Evolutionary conservation across 2,888 invertebrate species (phyloP), one percentile per base, ranked within the genome.

Genomic region (Drosophila mettleri): DNA sequence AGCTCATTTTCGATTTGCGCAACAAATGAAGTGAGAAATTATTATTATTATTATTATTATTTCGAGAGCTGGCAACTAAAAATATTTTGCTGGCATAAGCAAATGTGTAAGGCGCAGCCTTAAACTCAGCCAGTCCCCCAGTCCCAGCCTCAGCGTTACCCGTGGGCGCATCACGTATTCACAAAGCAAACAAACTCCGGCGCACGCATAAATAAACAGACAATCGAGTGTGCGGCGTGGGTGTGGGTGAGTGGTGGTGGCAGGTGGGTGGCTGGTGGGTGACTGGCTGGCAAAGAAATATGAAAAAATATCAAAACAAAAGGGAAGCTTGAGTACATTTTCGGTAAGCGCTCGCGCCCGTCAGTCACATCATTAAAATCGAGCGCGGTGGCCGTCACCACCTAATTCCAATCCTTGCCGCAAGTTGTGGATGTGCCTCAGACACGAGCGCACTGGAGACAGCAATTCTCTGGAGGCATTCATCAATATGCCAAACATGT

Each of bases 401-500:
- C 76, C 83, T 87, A 88, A 84, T 88, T 78, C 86, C 71, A 86
- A 82, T 84, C 88, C 88, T 82, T 87, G 82, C 82, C 82, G 66
- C 82, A 85, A 77, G 63, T 52, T 70, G 60, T 58, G 73, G 54
- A 74, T 72, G 75, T 75, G 78, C 48, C 57, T 49, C 63, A 69
- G 36, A 16, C 3, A 16, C 14, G 41, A 0, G 33, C 16, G 31
- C 36, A 31, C 41, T 38, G 55, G 60, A 64, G 49, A 67, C 71
- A 68, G 68, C 76, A 85, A 87, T 75, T 58, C 88, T 88, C 85
- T 73, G 60, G 84, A 86, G 86, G 86, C 85, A 83, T 86, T 86
- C 85, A 86, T 86, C 85, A 86, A 86, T 86, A 86, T 86, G 88
- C 85, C 86, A 79, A 88, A 80, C 85, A 86, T 86, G 88, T 88